Evolutionary conservation across 64 coral and sea anemone species (phyloP), one percentile per base, ranked within the genome.

Genomic region (Catalaphyllia jardinei): DNA sequence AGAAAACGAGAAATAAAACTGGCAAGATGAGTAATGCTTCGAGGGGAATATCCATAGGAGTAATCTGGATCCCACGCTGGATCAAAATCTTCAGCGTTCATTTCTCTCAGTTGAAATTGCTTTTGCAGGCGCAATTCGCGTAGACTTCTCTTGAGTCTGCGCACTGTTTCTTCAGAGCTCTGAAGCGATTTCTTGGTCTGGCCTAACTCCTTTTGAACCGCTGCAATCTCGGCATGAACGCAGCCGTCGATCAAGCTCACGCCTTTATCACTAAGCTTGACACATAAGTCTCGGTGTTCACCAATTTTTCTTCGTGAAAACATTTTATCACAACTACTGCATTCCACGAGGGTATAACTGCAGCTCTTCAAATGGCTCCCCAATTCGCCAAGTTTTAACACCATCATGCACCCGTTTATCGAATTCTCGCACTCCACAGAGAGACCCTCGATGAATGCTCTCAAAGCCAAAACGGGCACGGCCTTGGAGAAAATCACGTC

Each of bases 181-280:
- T 82, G 87, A 13, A 97, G 87, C 10, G 88, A 86, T 28, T 89
- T 88, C 87, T 97, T 97, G n/a, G 95, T 91, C 80, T 91, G 80
- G 67, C 9, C 38, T 33, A 97, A 76, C 31, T 97, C 91, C 24
- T 85, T 79, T 83, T 97, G 88, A 17, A 97, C 67, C 50, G 74
- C 82, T 20, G 88, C 88, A 15, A 97, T 59, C 77, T 97, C 62
- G 35, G 81, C 16, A 29, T 83, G 28, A 64, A 67, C 57, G 13
- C 5, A 18, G 33, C 29, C 38, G 10, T 83, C 18, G 38, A 83
- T 24, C 4, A 22, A 42, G 60, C 19, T 35, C 10, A 35, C 33
- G 33, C 33, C 3, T 35, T 20, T 15, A 65, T 50, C 10, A 60
- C 87, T 91, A 10, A 94, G 31, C 60, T 86, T 77, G 19, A 72